Base-by-base conservation (phyloP, 1,140 invertebrate genomes). In the Heliothis subflexa region DNA sequence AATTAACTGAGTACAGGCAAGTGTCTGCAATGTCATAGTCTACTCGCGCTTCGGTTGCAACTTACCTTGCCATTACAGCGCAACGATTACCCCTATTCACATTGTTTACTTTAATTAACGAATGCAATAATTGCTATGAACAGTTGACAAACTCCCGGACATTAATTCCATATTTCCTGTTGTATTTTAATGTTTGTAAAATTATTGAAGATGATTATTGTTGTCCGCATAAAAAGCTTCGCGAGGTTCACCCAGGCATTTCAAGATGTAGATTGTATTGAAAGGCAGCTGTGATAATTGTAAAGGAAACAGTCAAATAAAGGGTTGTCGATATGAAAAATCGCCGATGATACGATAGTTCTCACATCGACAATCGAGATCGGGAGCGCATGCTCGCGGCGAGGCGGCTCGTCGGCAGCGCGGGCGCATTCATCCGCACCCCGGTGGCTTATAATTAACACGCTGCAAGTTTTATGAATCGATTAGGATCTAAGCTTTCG, bases 401-500 rank as follows among this genome's bases (percentile, higher is more conserved):
- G 78, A 78, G 78, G 71, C 78, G 62, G 66, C 78, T 73, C 72
- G 52, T 50, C 77, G 76, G 71, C 79, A 73, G 80, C 81, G 79
- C 79, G 49, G 72, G 71, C 81, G 80, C 81, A 80, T 80, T 80
- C 79, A 50, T 85, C 86, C 86, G 86, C 91, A 89, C 87, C 81
- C 82, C 93, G 85, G 93, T 94, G 93, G 93, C 93, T 92, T 94
- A 93, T 94, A 93, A 94, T 94, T 94, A 94, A 94, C 93, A 94
- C 93, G 86, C 88, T 89, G 88, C 90, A 88, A 92, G 89, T 93
- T 91, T 93, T 93, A 93, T 93, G 89, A 93, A 93, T 90, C 93
- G 93, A 94, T 94, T 93, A 93, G 85, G 85, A 94, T 94, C 93
- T 93, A 92, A 93, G 92, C 92, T 94, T 93, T 94, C 92, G 92